Base-by-base conservation (phyloP, 2,888 invertebrate genomes). In the Drosophila colorata region DNA sequence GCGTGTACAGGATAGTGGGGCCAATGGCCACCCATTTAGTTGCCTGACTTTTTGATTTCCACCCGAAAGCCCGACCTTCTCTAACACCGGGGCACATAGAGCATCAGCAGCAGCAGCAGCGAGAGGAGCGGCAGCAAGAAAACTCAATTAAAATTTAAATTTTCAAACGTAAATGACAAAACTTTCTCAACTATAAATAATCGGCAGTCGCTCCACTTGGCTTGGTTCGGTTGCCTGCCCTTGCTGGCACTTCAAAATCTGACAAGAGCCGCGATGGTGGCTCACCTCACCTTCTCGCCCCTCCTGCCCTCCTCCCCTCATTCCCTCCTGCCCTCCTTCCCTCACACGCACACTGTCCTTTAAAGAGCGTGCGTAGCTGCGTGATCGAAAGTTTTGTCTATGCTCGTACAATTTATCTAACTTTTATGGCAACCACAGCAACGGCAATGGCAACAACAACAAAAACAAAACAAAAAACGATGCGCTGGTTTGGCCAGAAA, bases 71-170 rank as follows among this genome's bases (percentile, higher is more conserved):
- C 31, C 35, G 48, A 33, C 9, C 55, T 28, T 25, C 44, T 46
- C 56, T 53, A 35, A 14, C 58, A 49, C 48, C 18, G 37, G 18
- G 16, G 6, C 14, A n/a, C 25, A 41, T 18, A 25, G n/a, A 25
- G 20, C 35, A 25, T 35, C n/a, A 9, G 35, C 8, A 9, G 46
- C 9, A 16, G 38, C 20, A 11, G 20, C 14, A 23, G 35, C 13
- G 9, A 44, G n/a, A 51, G 9, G 8, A 9, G 41, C 40, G 41
- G 25, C 20, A 74, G 84, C 78, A 78, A 87, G 86, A 73, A 89
- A 87, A 87, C 86, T 87, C 89, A 87, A 87, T 87, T 87, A 87
- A 87, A 87, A 87, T 87, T 87, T 83, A 85, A 87, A 89, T 89
- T 89, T 89, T 77, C 88, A 79, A 82, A 87, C 86, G 86, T 74